A percentile compares a stretch with the other conserved stretches of the same genome.
phyloP scores from a whole-genome alignment of 2,113 vertebrate genomes.

The Heterotis niloticus region DNA sequence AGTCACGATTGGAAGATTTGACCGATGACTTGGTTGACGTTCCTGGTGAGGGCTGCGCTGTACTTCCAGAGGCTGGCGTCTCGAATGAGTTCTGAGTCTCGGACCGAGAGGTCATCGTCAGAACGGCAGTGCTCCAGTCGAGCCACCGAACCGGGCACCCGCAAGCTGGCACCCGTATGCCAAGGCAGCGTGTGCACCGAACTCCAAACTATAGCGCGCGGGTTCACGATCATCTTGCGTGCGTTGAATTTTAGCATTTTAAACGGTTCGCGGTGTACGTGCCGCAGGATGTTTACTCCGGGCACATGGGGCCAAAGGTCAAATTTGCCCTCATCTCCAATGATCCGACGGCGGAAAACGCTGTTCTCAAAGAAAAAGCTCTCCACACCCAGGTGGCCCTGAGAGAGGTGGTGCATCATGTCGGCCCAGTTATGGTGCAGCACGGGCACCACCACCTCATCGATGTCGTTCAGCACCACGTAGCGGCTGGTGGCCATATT shows the following conservation, averaged over 20 bases:
- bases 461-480: conserved; percentile 19
- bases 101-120: background rate
- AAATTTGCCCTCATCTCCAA: background rate
- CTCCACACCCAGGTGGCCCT: conserved; percentile 11
- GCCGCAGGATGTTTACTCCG: conserved; percentile 29
- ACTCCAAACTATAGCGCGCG: conserved; percentile 53
- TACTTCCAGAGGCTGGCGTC: conserved; percentile 27
- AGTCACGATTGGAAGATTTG: conserved; percentile 9
- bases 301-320: conserved; percentile 13
- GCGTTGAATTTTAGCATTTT: conserved; percentile 30
- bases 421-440: conserved; percentile 19
- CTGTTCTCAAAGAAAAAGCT: conserved; percentile 32
- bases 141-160: conserved; percentile 45
- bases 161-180: conserved; percentile 24
- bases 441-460: conserved; percentile 28
- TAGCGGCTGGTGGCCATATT: conserved; percentile 37
- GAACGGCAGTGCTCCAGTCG: conserved; percentile 51
- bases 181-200: conserved; percentile 50
- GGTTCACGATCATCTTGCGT: conserved; percentile 56
- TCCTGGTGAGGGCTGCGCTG: conserved; percentile 4
- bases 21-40: conserved; percentile 11
- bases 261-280: conserved; percentile 35
- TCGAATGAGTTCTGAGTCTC: background rate
- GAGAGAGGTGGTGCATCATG: conserved; percentile 18
- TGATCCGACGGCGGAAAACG: conserved; percentile 26